Base-by-base conservation (phyloP, 2,888 invertebrate genomes). In the Lobophora halterata region DNA sequence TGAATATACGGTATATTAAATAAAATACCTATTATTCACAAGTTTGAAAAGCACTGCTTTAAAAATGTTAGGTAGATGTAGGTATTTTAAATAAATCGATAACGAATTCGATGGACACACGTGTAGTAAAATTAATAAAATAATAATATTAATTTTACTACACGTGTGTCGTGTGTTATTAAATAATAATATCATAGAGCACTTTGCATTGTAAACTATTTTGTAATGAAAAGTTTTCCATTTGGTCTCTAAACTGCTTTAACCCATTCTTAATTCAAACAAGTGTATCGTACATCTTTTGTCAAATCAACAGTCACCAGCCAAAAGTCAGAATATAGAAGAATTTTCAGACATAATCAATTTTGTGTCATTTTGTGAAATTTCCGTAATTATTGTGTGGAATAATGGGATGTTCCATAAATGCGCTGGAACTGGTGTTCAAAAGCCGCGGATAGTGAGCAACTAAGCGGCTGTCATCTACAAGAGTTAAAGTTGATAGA, bases 231-330 rank as follows among this genome's bases (percentile, higher is more conserved):
- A 19, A 19, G 7, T 19, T n/a, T 19, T 3, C 7, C 19, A 2
- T 11, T 28, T 5, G 2, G 14, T 8, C 5, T 8, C 13, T 2
- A 24, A 3, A 23, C 35, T 31, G 11, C 13, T 16, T 17, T 10
- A 9, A 9, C n/a, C 13, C 29, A 39, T 67, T 65, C 63, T 53
- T 55, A 55, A 58, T 66, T 65, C 43, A 56, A 66, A 65, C 36
- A 31, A n/a, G n/a, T n/a, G 49, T 50, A 58, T 37, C 52, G 53
- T 36, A 40, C 39, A 51, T 58, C 58, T 59, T 61, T 61, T 64
- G 49, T 57, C n/a, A 56, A 16, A 18, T 29, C 23, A 28, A 3
- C 45, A 30, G 44, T 51, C 49, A n/a, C n/a, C n/a, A 52, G 39
- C 10, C 49, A 49, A 52, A 52, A 47, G 51, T 55, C 46, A 44